Evolutionary conservation across 2,888 invertebrate species (phyloP).

Genomic region (Cylindroiulus punctatus): DNA sequence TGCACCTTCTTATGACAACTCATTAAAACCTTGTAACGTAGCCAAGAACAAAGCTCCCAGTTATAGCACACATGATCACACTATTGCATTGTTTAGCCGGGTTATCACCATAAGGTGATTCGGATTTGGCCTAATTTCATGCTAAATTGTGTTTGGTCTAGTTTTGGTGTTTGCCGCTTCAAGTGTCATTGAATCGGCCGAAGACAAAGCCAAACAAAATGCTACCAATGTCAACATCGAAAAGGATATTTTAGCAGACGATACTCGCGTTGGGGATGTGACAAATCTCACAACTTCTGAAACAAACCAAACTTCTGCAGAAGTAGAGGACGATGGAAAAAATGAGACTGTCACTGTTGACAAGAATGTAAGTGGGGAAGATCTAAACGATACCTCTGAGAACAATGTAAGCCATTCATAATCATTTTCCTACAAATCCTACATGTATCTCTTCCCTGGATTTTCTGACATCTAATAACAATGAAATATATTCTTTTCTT

Average conservation of each 20-base stretch:
- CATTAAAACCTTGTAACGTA: conserved; percentile 1
- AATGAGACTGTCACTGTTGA: conserved; percentile 39
- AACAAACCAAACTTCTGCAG: not conserved
- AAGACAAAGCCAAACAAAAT: not conserved
- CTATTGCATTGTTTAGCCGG: not conserved
- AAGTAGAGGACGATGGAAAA: not conserved
- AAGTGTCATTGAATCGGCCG: not conserved
- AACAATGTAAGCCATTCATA: conserved; percentile 43
- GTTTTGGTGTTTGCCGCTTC: conserved; percentile 6
- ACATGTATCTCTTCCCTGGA: not conserved
- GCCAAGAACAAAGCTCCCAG: not conserved
- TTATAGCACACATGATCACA: conserved; percentile 25
- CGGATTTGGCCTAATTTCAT: not conserved
- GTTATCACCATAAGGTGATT: not conserved
- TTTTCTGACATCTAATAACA: conserved; percentile 46
- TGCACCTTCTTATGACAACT: conserved; percentile 11
- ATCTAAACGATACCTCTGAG: conserved; percentile 46
- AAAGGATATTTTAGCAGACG: not conserved
- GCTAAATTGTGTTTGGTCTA: conserved; percentile 32
- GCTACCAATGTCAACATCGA: not conserved
- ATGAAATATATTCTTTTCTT: conserved; percentile 45
- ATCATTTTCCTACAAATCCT: not conserved
- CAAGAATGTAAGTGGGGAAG: conserved; percentile 33
- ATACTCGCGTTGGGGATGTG: not conserved
- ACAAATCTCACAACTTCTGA: conserved; percentile 6